These are phyloP conservation scores for Cyprinodon brontotheroides DNA, from an alignment of 2,113 vertebrate genomes.

Conservation along the genomic window DNA sequence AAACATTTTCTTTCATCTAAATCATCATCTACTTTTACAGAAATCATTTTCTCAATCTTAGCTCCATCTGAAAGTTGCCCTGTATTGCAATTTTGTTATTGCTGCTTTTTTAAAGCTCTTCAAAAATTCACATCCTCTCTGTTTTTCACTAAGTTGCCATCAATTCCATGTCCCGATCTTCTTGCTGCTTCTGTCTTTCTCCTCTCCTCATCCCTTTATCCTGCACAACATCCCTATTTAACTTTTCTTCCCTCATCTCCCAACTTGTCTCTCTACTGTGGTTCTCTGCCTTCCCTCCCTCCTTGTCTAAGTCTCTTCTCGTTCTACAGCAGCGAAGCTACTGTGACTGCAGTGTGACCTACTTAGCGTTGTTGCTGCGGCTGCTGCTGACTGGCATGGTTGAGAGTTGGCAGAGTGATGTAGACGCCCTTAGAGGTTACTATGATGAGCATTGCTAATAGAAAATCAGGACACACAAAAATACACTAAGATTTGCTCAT, in stretches of 20 bases:
- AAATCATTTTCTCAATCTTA: slow-evolving; percentile 8
- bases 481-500: not conserved
- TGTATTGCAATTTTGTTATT: slow-evolving; percentile 20
- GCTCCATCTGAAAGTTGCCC: slow-evolving; percentile 9
- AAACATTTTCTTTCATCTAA: slow-evolving; percentile 32
- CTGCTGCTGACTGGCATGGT: slow-evolving; percentile 65
- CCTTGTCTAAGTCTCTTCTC: slow-evolving; percentile 26
- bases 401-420: slow-evolving; percentile 58
- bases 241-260: slow-evolving; percentile 10
- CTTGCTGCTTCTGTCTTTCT: slow-evolving; percentile 20
- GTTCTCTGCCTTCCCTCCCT: slow-evolving; percentile 14
- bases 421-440: slow-evolving; percentile 49
- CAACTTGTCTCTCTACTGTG: slow-evolving; percentile 22
- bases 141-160: slow-evolving; percentile 26
- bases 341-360: slow-evolving; percentile 74
- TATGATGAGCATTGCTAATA: slow-evolving; percentile 38
- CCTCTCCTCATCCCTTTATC: slow-evolving; percentile 31
- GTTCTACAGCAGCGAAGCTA: slow-evolving; percentile 40
- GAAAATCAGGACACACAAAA: slow-evolving; percentile 18
- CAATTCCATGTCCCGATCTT: slow-evolving; percentile 36
- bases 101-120: slow-evolving; percentile 28
- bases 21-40: slow-evolving; percentile 18
- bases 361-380: slow-evolving; percentile 64
- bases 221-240: slow-evolving; percentile 13
- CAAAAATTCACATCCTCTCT: slow-evolving; percentile 34